Base-by-base conservation (phyloP, 2,888 invertebrate genomes). In the Apodemia hepburni region DNA sequence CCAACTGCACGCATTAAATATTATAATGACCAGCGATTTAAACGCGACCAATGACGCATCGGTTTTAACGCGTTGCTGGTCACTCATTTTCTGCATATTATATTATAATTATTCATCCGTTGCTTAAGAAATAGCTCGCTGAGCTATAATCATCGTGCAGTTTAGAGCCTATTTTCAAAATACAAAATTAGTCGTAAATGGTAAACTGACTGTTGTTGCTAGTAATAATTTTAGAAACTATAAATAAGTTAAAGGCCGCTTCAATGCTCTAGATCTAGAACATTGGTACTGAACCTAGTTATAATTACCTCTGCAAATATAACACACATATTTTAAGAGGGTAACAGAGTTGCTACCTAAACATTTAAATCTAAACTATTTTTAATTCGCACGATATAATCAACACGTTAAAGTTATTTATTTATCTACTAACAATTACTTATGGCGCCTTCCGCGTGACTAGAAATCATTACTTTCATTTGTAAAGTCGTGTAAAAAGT, bases 1-100 rank as follows among this genome's bases (percentile, higher is more conserved):
- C 81, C 75, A 70, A 66, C 77, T 75, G 84, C 89, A 90, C 89
- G 89, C 87, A 90, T 86, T 83, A 76, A 67, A 72, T 64, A 59
- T 63, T 75, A 77, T 85, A 85, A 85, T 84, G 77, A 75, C 78
- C 72, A 76, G 70, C 77, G 77, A 78, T 81, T 85, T 77, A 77
- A 83, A 84, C 74, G 79, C 82, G 82, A 88, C 84, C 87, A 87
- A 85, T 90, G 89, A 88, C 87, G 84, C 87, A 87, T 87, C 79
- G 84, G 83, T 84, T 89, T 86, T 84, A 86, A 87, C 86, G 82
- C 81, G 80, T 76, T 70, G 75, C 75, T 79, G 78, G 77, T 77
- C 76, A 77, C 75, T 79, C 77, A 76, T 77, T 79, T 79, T 77
- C 77, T 80, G 77, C 68, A 78, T 79, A 80, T 79, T 78, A 76